Conservation (phyloP, 2,113 vertebrate species). For the Theristicus caerulescens region DNA sequence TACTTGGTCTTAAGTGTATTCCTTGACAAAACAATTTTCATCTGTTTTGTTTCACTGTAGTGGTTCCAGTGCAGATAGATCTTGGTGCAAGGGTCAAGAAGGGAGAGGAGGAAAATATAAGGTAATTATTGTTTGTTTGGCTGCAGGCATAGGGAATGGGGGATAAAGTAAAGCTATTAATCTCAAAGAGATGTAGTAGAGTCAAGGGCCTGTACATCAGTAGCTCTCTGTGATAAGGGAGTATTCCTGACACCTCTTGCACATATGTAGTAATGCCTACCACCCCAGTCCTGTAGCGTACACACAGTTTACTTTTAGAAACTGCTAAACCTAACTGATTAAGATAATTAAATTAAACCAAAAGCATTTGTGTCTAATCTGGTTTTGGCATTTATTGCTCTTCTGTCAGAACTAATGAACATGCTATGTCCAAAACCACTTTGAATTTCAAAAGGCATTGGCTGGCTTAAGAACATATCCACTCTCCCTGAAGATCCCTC, state of each 20-base stretch:
- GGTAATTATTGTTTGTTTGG: neutral
- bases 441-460: neutral
- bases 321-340: neutral
- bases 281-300: neutral
- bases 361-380: neutral
- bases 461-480: neutral
- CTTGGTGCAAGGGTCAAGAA: neutral
- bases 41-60: neutral
- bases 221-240: neutral
- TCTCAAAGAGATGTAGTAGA: neutral
- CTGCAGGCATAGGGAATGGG: neutral
- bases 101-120: neutral
- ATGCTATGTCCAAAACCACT: neutral
- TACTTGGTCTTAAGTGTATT: neutral
- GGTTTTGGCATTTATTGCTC: neutral
- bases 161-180: neutral
- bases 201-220: neutral
- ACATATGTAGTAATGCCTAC: rapidly evolving
- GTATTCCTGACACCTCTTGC: neutral
- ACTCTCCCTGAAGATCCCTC: neutral
- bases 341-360: neutral
- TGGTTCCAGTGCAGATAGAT: neutral
- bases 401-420: neutral
- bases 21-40: neutral
- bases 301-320: neutral